Evolutionary conservation across 2,888 invertebrate species (phyloP), one percentile per base, ranked within the genome.

Genomic region (Lasioglossum oenotherae): DNA sequence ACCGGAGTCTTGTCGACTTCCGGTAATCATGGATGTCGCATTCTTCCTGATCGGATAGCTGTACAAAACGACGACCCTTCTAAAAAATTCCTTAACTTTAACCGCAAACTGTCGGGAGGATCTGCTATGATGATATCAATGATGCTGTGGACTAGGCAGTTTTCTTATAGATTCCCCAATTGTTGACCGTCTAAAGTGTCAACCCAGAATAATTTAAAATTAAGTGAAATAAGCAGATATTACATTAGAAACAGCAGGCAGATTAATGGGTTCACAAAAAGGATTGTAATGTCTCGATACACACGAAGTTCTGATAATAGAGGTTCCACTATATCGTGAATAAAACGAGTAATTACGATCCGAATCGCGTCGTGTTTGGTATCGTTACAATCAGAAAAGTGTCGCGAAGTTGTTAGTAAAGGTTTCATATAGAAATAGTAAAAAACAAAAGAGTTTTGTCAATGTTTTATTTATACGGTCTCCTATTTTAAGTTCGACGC

Each of bases 1-100:
- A 74, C 38, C 78, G 64, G 73, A 78, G 80, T 86, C 85, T 85
- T 82, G 80, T 71, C 83, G 81, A 84, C 81, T 86, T 84, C 89
- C 82, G 72, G 81, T 73, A 87, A 78, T 82, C 80, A 86, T 41
- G 76, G 57, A 46, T 31, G 16, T 57, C 35, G 77, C 46, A 46
- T 79, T 77, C 76, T 77, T 71, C n/a, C 16, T 46, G 73, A 75
- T 19, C 80, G 71, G 74, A 35, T 27, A 23, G 16, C 78, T 35
- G 76, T 38, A 35, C 60, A 38, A 71, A 74, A 27, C n/a, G 78
- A 78, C 69, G 4, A 53, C 35, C n/a, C 23, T 23, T 14, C 19
- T 23, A 23, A 57, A 35, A 49, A 44, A 49, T 35, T 23, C 31
- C 35, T 4, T 53, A 35, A 35, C 35, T 23, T 23, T 4, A 23